Evolutionary conservation across 2,113 vertebrate genomes (phyloP).

Genomic region (Glareola pratincola): DNA sequence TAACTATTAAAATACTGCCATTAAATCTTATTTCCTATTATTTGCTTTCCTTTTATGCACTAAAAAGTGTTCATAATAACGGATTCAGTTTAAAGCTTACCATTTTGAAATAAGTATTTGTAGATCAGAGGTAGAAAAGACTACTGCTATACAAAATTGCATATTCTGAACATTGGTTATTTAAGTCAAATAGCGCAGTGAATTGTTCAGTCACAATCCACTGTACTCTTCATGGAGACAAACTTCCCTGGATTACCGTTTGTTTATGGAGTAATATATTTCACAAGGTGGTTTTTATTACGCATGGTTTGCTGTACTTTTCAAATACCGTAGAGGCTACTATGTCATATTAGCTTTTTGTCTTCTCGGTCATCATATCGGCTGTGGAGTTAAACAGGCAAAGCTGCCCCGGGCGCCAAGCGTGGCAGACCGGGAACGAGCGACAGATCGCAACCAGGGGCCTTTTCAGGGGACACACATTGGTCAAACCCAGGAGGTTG

Average conservation of each 20-base stretch:
- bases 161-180: background rate
- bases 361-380: rapidly evolving
- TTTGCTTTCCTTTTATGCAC: background rate
- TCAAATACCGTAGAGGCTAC: no score
- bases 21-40: background rate
- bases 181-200: background rate
- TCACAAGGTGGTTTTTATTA: background rate
- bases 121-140: background rate
- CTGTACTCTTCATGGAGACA: background rate
- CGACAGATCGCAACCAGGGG: background rate
- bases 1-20: background rate
- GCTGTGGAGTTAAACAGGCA: rapidly evolving
- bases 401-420: no score
- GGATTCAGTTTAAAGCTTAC: background rate
- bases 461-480: rapidly evolving
- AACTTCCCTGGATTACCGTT: rapidly evolving
- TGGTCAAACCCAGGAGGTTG: rapidly evolving
- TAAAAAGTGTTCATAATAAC: background rate
- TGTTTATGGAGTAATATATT: background rate
- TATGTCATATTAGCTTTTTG: background rate
- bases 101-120: background rate
- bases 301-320: background rate
- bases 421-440: rapidly evolving
- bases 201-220: background rate
- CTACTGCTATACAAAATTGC: background rate